Evolutionary conservation across 2,797 vertebrate species (phyloP).

Genomic region (Strix occidentalis): DNA sequence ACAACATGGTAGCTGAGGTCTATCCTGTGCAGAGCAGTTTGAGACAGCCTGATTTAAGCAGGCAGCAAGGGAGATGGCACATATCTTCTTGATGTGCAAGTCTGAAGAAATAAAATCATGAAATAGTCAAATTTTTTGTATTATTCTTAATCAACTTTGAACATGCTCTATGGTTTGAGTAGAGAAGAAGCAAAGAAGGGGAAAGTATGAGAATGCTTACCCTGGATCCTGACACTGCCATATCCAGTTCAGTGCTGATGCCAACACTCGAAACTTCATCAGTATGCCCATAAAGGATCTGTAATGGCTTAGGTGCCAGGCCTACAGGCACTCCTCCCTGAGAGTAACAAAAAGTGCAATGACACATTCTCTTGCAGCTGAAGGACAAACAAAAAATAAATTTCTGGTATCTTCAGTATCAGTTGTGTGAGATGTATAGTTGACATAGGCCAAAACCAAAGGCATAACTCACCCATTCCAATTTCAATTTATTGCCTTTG

Average conservation of each 20-base stretch:
- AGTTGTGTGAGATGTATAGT: background rate
- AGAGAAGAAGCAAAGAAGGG: background rate
- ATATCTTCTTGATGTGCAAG: background rate
- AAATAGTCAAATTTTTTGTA: background rate
- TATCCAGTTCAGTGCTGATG: conserved; percentile 95
- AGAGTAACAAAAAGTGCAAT: conserved; percentile 63
- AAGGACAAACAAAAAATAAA: conserved; percentile 46
- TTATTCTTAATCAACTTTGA: background rate
- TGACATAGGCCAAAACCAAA: background rate
- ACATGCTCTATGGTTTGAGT: background rate
- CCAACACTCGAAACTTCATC: conserved; percentile 89
- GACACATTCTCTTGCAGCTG: conserved; percentile 60
- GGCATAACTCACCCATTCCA: background rate
- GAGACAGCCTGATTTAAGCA: background rate
- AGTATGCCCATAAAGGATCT: conserved; percentile 93
- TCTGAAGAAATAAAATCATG: background rate
- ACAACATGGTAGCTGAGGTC: background rate
- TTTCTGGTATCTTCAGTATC: conserved; percentile 21
- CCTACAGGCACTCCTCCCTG: conserved; percentile 90
- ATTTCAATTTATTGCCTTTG: background rate
- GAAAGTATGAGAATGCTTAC: conserved; percentile 74
- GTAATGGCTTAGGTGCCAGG: conserved; percentile 88
- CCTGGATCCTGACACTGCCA: conserved; percentile 92
- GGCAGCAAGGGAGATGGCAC: background rate
- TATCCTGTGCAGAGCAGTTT: background rate